phyloP scores from a whole-genome alignment of 2,888 invertebrate species.

The Eudemis profundana region DNA sequence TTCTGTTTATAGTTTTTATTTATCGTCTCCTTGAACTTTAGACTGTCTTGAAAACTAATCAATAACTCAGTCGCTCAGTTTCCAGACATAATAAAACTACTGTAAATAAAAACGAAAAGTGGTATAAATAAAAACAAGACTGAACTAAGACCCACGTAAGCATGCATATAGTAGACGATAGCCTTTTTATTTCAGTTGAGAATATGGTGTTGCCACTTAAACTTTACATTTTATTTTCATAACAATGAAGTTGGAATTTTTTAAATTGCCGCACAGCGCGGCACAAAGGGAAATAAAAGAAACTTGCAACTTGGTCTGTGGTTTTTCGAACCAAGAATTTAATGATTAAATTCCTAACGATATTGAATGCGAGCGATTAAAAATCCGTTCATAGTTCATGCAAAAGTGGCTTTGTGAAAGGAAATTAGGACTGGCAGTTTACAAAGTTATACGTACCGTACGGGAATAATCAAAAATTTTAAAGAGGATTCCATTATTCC shows the following conservation, averaged over 20 bases:
- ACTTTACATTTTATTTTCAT: slow-evolving; percentile 51
- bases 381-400: slow-evolving; percentile 31
- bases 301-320: slow-evolving; percentile 42
- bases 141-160: neutral
- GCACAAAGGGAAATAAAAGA: slow-evolving; percentile 40
- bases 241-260: slow-evolving; percentile 45
- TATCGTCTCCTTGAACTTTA: too few species aligned
- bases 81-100: neutral
- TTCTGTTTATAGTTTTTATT: too few species aligned
- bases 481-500: too few species aligned
- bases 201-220: slow-evolving; percentile 50
- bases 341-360: slow-evolving; percentile 47
- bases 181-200: slow-evolving; percentile 31
- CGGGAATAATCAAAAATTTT: too few species aligned
- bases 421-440: neutral
- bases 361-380: slow-evolving; percentile 43
- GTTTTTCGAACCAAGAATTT: slow-evolving; percentile 42
- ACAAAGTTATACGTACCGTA: neutral
- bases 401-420: neutral
- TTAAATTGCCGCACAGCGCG: slow-evolving; percentile 44
- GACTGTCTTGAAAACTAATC: neutral
- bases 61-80: neutral
- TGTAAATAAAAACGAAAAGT: neutral
- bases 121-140: neutral
- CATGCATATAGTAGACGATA: slow-evolving; percentile 1